These are phyloP conservation scores for Carpatolechia fugitivella DNA, from an alignment of 2,888 invertebrate genomes.

Conservation along the genomic window DNA sequence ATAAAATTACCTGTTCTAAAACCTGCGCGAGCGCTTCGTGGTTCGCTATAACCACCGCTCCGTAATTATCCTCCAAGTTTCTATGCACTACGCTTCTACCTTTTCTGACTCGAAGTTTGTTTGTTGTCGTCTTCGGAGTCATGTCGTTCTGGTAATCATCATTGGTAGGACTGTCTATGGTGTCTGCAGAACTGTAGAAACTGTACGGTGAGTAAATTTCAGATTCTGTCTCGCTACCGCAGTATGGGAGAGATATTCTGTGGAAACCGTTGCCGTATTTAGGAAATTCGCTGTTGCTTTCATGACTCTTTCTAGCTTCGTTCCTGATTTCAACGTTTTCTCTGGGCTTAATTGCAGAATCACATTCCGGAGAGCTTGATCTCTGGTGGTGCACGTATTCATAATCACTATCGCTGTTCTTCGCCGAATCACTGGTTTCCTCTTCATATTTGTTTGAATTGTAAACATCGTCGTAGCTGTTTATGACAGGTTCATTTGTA, in stretches of 20 bases:
- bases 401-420: slow-evolving; percentile 81
- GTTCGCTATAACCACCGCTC: slow-evolving; percentile 93
- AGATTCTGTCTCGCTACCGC: slow-evolving; percentile 90
- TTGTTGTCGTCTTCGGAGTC: slow-evolving; percentile 73
- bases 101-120: slow-evolving; percentile 86
- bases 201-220: slow-evolving; percentile 91
- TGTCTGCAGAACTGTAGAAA: slow-evolving; percentile 83
- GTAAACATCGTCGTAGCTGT: slow-evolving; percentile 75
- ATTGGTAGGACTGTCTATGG: slow-evolving; percentile 65
- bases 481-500: slow-evolving; percentile 67
- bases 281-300: slow-evolving; percentile 72
- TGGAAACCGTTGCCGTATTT: slow-evolving; percentile 79
- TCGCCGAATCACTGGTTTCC: slow-evolving; percentile 67
- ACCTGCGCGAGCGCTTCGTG: slow-evolving; percentile 94
- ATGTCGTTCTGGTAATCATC: slow-evolving; percentile 69
- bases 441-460: slow-evolving; percentile 69
- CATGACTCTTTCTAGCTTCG: slow-evolving; percentile 50
- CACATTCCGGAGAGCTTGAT: slow-evolving; percentile 84
- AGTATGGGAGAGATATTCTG: slow-evolving; percentile 87
- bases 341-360: slow-evolving; percentile 76
- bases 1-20: slow-evolving; percentile 86
- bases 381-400: slow-evolving; percentile 82
- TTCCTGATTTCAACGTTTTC: slow-evolving; percentile 45
- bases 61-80: slow-evolving; percentile 93
- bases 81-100: slow-evolving; percentile 91